Evolutionary conservation across 2,888 invertebrate genomes (phyloP).

Genomic region (Notodonta ziczac): DNA sequence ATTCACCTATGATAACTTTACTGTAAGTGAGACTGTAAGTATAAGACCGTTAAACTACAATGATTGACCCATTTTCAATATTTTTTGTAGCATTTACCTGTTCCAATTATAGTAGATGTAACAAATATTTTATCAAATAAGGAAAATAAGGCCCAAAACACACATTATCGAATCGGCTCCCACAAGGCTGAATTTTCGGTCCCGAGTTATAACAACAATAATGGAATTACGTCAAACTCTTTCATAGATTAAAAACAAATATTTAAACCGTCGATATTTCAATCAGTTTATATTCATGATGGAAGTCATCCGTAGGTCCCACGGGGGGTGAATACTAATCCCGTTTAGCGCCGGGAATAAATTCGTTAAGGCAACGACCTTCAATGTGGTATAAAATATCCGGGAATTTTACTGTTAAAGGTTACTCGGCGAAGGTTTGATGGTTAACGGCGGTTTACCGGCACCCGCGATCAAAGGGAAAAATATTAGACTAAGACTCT

Average conservation of each 20-base stretch:
- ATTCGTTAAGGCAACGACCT: constrained; percentile 22
- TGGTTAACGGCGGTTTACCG: neutral
- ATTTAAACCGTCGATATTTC: constrained; percentile 22
- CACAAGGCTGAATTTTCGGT: neutral
- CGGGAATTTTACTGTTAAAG: constrained; percentile 3
- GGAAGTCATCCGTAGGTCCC: constrained; percentile 26
- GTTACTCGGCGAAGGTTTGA: neutral
- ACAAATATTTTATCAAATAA: neutral
- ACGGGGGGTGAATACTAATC: constrained; percentile 39
- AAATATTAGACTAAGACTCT: neutral
- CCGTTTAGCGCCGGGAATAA: constrained; percentile 15
- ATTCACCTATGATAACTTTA: too few relatives aligned
- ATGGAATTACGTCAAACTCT: neutral
- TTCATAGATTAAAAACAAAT: constrained; percentile 1
- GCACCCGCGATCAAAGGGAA: neutral
- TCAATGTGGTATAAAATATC: constrained; percentile 12
- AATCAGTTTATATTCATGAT: constrained; percentile 41
- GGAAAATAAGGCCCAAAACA: neutral
- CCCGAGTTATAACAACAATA: neutral
- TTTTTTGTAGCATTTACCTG: neutral
- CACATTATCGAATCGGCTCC: neutral
- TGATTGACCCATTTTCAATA: too few relatives aligned
- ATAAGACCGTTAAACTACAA: too few relatives aligned
- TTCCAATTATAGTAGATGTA: neutral
- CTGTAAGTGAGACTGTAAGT: too few relatives aligned